phyloP scores from a whole-genome alignment of 1,140 invertebrate species.

The Antheraea pernyi region DNA sequence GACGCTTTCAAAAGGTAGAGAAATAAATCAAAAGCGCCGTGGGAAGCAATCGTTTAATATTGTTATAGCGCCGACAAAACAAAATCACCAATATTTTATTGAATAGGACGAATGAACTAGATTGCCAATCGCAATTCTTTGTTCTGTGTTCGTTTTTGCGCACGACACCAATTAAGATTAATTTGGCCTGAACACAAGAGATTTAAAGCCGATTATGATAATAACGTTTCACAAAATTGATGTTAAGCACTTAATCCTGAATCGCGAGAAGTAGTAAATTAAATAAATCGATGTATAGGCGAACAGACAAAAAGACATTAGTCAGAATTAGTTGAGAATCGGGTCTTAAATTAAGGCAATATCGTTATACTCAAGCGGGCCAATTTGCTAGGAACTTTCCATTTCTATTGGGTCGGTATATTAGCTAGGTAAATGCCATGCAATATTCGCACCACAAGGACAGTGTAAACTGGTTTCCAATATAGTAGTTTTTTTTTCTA shows the following conservation, averaged over 20 bases:
- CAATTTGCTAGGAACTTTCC: neutral
- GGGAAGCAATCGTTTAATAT: conserved; percentile 1
- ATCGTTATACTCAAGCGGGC: neutral
- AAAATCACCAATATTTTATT: neutral
- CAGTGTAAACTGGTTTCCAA: too few relatives aligned
- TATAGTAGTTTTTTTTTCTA: too few relatives aligned
- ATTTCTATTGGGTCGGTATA: neutral
- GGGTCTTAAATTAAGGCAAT: neutral
- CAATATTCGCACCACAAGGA: neutral
- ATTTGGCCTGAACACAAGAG: neutral
- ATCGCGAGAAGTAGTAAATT: neutral
- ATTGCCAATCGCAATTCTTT: conserved; percentile 6
- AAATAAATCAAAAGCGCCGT: conserved; percentile 11
- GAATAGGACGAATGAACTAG: conserved; percentile 4
- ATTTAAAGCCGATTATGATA: neutral
- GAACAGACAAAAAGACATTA: neutral
- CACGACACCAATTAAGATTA: conserved; percentile 2
- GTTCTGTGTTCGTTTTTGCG: conserved; percentile 2
- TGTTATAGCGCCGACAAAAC: neutral
- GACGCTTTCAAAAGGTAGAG: neutral
- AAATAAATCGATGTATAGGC: neutral
- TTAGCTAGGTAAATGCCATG: neutral
- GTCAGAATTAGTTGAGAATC: neutral
- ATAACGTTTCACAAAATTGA: neutral
- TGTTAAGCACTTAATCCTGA: neutral